Base-by-base conservation (phyloP, 2,888 invertebrate species). In the Oligia latruncula region DNA sequence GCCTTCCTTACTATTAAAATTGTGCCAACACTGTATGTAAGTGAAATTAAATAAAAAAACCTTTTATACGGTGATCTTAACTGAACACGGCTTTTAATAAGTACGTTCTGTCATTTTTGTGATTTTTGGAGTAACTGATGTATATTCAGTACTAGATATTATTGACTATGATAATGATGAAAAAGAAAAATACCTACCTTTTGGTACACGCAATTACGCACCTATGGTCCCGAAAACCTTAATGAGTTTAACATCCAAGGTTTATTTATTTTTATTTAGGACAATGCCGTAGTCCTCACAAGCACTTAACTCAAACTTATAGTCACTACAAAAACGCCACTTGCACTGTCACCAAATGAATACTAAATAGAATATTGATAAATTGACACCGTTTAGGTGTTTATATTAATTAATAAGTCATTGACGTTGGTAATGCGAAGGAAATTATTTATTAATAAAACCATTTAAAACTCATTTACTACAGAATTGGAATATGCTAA, bases 401-500 rank as follows among this genome's bases (percentile, higher is more conserved):
- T 65, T 62, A 83, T 40, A 65, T 55, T 76, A 76, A 73, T 83
- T 75, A 74, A 52, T 35, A 76, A 83, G 67, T 68, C 71, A 64
- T 55, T 79, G 76, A 72, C 35, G 66, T 60, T 17, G 11, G 13
- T 74, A 68, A 84, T 72, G 64, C 9, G 40, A 74, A 74, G 0
- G 55, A 68, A 77, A 74, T 68, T 11, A 73, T 46, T 66, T 13
- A 65, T 66, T 83, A 64, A 78, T 78, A 74, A 75, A 76, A 67
- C n/a, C 62, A 85, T 85, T 87, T 74, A 83, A 83, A 86, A 83
- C 23, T 29, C 87, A 76, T 84, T 86, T 68, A 60, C 35, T 40
- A 40, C 15, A 40, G 4, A 76, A 67, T 17, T 85, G 43, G 60
- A 70, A n/a, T 49, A 70, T 58, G 60, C 3, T 58, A 65, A 40